Evolutionary conservation across 2,113 vertebrate species (phyloP), one percentile per base, ranked within the genome.

Genomic region (Campylomormyrus numenius): DNA sequence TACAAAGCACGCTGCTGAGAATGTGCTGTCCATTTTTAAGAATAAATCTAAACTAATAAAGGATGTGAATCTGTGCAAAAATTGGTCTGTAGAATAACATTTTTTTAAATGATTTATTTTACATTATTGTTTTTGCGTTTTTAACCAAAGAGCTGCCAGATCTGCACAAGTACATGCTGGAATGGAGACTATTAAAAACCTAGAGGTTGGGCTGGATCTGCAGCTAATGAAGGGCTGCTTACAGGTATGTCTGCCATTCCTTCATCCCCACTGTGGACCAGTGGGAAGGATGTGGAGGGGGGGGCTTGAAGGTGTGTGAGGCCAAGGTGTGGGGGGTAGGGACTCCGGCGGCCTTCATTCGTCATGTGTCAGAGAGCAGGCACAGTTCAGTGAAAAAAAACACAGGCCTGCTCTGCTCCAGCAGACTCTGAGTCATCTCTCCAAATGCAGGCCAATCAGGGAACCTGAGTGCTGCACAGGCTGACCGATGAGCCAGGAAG

Each of bases 381-480:
- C 42, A 83, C 88, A 90, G 84, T 66, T 90, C 70, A 90, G 89
- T 89, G 88, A 84, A 89, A 70, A 84, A 89, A 89, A 89, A 84
- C 88, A 89, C 88, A 89, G 88, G 66, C 48, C 88, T 5, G 74
- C 70, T 89, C 70, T 80, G 48, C 31, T 87, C 85, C 50, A 56
- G 62, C 27, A 52, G 88, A 53, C 17, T 21, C 74, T 56, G 27
- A 39, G 48, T 48, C 56, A 89, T 84, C 48, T 46, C 66, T 83
- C 49, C 80, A 53, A 80, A 48, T 53, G 48, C 8, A 83, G 66
- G 48, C 66, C 66, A 52, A 87, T 89, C 62, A 52, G 49, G 48
- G 24, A 49, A n/a, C 88, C 45, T 31, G 19, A 11, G 88, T 5
- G 13, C 31, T 42, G 45, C 62, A 35, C 46, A 52, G 39, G 35